Evolutionary conservation across 2,797 vertebrate species (phyloP).

Genomic region (Tokudaia muenninki): DNA sequence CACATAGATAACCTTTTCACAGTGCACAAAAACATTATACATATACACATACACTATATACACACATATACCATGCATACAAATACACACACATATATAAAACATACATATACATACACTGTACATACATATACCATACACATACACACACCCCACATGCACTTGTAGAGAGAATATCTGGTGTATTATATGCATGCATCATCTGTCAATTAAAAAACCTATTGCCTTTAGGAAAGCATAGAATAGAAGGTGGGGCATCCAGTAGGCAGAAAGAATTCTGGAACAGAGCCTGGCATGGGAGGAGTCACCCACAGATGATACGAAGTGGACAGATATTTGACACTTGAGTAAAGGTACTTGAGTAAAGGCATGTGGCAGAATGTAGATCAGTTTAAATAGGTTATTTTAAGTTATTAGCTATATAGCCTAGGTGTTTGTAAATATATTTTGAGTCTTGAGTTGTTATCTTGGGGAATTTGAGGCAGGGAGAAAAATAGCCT

Average conservation of each 20-base stretch:
- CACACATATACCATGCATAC: too few relatives aligned
- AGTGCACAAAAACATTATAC: background rate
- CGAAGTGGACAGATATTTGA: background rate
- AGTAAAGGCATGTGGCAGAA: background rate
- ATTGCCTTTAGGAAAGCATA: background rate
- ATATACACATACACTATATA: too few relatives aligned
- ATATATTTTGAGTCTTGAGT: background rate
- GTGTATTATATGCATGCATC: background rate
- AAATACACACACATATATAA: too few relatives aligned
- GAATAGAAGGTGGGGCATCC: background rate
- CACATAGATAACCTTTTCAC: background rate
- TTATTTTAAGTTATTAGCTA: background rate
- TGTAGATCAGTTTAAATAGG: background rate
- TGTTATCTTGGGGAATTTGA: background rate
- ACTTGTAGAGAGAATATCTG: background rate
- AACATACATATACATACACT: background rate
- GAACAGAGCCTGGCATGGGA: background rate
- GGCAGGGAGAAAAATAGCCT: background rate
- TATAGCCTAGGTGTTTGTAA: background rate
- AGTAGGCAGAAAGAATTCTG: background rate
- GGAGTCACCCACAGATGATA: background rate
- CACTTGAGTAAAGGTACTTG: background rate
- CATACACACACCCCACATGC: background rate
- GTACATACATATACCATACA: too few relatives aligned
- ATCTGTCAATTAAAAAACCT: background rate